Conservation (phyloP, 64 coral and sea anemone genomes). For the Porites lutea region DNA sequence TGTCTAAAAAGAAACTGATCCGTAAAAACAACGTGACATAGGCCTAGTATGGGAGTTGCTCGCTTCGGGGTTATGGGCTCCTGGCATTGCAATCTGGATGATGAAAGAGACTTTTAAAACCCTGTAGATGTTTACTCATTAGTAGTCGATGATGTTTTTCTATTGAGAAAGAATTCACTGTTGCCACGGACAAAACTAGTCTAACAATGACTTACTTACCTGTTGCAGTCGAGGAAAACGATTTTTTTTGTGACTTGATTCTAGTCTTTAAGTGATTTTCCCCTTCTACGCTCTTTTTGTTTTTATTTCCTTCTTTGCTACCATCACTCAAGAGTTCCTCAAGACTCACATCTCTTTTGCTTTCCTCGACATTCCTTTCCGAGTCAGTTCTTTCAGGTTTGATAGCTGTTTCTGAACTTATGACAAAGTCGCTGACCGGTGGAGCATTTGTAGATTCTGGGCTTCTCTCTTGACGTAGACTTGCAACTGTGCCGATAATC, state of each 20-base stretch:
- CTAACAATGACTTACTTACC: neutral
- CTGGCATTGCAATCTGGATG: too few species aligned
- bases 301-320: conserved; percentile 14
- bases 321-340: conserved; percentile 57
- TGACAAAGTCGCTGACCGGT: neutral
- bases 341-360: conserved; percentile 59
- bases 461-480: conserved; percentile 33
- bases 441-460: neutral
- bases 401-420: neutral
- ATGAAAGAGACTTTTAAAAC: too few species aligned
- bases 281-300: conserved; percentile 23
- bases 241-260: neutral
- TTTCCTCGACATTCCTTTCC: conserved; percentile 36
- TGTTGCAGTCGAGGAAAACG: neutral
- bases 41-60: too few species aligned
- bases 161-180: too few species aligned
- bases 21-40: too few species aligned
- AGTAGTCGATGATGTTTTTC: too few species aligned
- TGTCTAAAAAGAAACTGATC: too few species aligned
- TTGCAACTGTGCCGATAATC: conserved; percentile 47
- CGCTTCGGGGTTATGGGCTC: too few species aligned
- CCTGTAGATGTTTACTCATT: too few species aligned
- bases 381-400: neutral
- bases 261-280: neutral
- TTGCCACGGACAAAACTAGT: too few species aligned